Evolutionary conservation across 2,888 invertebrate species (phyloP).

Genomic region (Urechis unicinctus): DNA sequence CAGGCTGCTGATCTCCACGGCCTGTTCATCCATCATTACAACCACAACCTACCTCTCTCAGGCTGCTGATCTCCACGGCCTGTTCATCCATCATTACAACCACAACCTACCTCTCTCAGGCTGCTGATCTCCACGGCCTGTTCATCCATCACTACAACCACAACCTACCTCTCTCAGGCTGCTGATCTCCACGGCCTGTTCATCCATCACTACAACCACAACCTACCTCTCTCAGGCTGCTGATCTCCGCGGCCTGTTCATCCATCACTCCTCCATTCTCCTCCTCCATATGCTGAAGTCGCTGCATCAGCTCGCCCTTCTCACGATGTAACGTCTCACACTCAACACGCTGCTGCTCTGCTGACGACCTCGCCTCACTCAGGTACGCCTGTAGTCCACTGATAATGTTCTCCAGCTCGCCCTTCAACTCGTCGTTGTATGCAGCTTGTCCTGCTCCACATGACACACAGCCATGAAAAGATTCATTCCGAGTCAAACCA

Average conservation of each 20-base stretch:
- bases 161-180: too few relatives aligned
- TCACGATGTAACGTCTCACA: slow-evolving; percentile 33
- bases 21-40: too few relatives aligned
- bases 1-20: too few relatives aligned
- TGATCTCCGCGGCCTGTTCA: slow-evolving; percentile 26
- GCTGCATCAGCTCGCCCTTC: slow-evolving; percentile 29
- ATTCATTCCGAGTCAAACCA: background rate
- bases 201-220: too few relatives aligned
- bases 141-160: too few relatives aligned
- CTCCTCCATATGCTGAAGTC: slow-evolving; percentile 31
- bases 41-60: too few relatives aligned
- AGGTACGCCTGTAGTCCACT: slow-evolving; percentile 40
- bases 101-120: too few relatives aligned
- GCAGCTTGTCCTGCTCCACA: slow-evolving; percentile 12
- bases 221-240: slow-evolving; percentile 11
- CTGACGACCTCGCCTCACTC: slow-evolving; percentile 34
- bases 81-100: too few relatives aligned
- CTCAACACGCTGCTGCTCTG: slow-evolving; percentile 32
- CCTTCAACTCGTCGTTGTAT: slow-evolving; percentile 30
- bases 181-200: too few relatives aligned
- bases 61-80: too few relatives aligned
- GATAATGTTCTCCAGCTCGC: slow-evolving; percentile 42
- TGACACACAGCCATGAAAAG: background rate
- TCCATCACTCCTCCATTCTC: slow-evolving; percentile 31
- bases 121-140: too few relatives aligned